Base-by-base conservation (phyloP, 2,113 vertebrate species). In the Neogobius melanostomus region DNA sequence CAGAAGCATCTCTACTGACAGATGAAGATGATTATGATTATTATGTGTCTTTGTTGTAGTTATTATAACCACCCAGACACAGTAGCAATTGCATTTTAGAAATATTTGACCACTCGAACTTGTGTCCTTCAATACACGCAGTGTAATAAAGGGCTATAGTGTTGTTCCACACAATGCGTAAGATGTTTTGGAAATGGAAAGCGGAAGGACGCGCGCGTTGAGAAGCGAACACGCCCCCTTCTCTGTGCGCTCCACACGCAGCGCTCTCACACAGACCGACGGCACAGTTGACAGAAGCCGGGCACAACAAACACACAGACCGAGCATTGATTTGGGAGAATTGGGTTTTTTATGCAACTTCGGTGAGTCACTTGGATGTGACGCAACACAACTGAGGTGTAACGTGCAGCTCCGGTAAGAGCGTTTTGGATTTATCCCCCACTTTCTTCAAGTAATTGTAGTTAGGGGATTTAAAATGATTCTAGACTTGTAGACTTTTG, bases 151-250 rank as follows among this genome's bases (percentile, higher is more conserved):
- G 17, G 16, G 17, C 5, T 10, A 10, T 12, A 11, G 57, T 60
- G 17, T 50, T 60, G 57, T 42, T 42, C 28, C 49, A 16, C 49
- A 51, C 53, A 21, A 21, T 28, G 17, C 53, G 4, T 28, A 21
- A 21, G 17, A 17, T 56, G 53, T 56, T 56, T 56, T 28, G 17
- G 53, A 56, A 10, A 0, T 45, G 15, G 62, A 65, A 72, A 59
- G 71, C 82, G 80, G 69, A 76, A 82, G 72, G 82, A 75, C 86
- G 86, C 12, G 4, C 62, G 59, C 36, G 12, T 11, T 74, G 83
- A 52, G 14, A 76, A 7, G 62, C 5, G 61, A 10, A 46, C 60
- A 64, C 61, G 17, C 61, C 44, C 61, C 61, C 43, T 56, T 8
- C 28, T 17, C 61, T 64, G 15, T 47, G n/a, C 5, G 16, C 44